Conservation (phyloP, 1,140 invertebrate genomes). For the Steinernema feltiae region DNA sequence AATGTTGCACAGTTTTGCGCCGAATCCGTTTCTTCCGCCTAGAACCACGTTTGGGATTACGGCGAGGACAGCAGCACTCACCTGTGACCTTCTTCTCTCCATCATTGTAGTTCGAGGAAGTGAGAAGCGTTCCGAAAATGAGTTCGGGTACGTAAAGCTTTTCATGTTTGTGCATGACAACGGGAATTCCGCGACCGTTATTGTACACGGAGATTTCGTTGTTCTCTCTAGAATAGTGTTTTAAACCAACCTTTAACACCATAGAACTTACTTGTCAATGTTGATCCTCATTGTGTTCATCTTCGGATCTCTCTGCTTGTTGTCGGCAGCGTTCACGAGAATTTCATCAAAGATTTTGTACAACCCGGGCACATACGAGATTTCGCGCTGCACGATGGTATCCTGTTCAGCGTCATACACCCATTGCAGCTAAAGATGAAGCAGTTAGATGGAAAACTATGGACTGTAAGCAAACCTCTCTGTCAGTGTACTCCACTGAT, state of each 20-base stretch:
- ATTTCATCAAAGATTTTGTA: conserved; percentile 99
- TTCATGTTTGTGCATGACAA: conserved; percentile 91
- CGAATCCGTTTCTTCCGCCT: conserved; percentile 95
- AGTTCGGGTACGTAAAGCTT: conserved; percentile 98
- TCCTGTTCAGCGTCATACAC: conserved; percentile 74
- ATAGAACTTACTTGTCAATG: conserved; percentile 72
- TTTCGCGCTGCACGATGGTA: conserved; percentile 75
- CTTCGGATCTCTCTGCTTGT: conserved; percentile 86
- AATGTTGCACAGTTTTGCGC: conserved; percentile 97
- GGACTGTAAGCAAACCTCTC: conserved; percentile 1
- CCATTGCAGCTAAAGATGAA: conserved; percentile 75
- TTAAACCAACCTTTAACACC: conserved; percentile 36
- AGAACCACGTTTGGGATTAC: conserved; percentile 59
- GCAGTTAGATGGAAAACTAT: neutral
- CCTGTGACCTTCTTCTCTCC: conserved; percentile 79
- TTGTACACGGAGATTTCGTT: conserved; percentile 93
- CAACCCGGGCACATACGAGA: conserved; percentile 88
- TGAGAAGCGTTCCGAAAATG: conserved; percentile 97
- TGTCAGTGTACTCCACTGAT: conserved; percentile 70
- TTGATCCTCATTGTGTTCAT: conserved; percentile 96
- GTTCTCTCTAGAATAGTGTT: conserved; percentile 71
- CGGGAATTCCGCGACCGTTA: conserved; percentile 95
- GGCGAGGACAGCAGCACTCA: neutral
- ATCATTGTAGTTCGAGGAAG: conserved; percentile 98
- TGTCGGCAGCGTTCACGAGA: conserved; percentile 94